Conservation (phyloP, 2,113 vertebrate species). For the Rhabdornis inornatus region DNA sequence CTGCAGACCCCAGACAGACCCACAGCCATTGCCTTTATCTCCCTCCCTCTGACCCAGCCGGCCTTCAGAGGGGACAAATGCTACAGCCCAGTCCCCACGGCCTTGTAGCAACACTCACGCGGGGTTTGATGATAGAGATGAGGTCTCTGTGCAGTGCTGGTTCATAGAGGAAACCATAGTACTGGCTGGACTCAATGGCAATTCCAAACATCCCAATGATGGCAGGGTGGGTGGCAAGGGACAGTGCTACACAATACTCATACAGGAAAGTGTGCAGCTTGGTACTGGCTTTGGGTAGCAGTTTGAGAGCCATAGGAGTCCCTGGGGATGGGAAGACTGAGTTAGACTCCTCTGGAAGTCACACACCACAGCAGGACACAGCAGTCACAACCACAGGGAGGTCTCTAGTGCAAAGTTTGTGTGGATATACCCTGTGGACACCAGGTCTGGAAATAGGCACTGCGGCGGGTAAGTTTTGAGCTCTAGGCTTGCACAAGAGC, state of each 20-base stretch:
- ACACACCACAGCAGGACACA: neutral
- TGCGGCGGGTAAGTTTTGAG: neutral
- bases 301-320: constrained; percentile 91
- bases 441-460: neutral
- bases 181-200: constrained; percentile 84
- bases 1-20: neutral
- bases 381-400: neutral
- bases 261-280: constrained; percentile 89
- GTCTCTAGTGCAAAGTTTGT: neutral
- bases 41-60: neutral
- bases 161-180: constrained; percentile 91
- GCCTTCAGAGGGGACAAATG: neutral
- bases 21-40: neutral
- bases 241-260: constrained; percentile 91
- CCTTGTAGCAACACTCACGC: constrained; percentile 67
- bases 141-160: constrained; percentile 87
- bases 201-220: constrained; percentile 89
- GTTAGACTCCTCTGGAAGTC: neutral
- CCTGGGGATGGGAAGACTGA: constrained; percentile 63
- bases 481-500: neutral
- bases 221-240: constrained; percentile 84
- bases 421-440: neutral
- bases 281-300: constrained; percentile 88
- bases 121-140: constrained; percentile 89
- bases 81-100: neutral